Evolutionary conservation across 2,113 vertebrate species (phyloP), one percentile per base, ranked within the genome.

Genomic region (Saguinus midas): DNA sequence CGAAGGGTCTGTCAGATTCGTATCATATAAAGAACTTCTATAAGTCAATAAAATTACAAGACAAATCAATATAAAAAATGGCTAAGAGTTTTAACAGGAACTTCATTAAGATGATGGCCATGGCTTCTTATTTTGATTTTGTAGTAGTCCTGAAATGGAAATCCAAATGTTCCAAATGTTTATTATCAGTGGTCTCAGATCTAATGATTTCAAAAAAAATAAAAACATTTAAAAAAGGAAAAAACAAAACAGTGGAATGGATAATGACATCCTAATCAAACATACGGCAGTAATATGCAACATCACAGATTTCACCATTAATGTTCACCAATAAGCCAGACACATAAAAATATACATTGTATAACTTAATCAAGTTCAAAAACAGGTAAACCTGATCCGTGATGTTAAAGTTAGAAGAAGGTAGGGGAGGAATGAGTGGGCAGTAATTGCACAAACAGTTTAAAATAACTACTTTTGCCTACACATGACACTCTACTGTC

Each of bases 61-160:
- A 75, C 35, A 84, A 91, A n/a, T 84, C 68, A 90, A 55, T 70
- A 84, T 57, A 72, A 95, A 89, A 89, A 91, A 94, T 9, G 48
- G 80, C 32, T 58, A 73, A 92, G 78, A 73, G n/a, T 58, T 64
- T 87, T 87, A 93, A 83, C 3, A 96, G 82, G 61, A 1, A 95
- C 23, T 70, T 76, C 75, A 66, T 52, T 52, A 64, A 85, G 61
- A 92, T 79, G 45, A 91, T 40, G 7, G 17, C 35, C 32, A 90
- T 14, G 45, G 40, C 21, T 89, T 40, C 55, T 70, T 88, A 85
- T 73, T 84, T 80, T 97, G 17, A 85, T 73, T 87, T 80, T 97
- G 21, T 61, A 90, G 84, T 50, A 84, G 50, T 55, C 4, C 11
- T 40, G 17, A 91, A 95, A 64, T 66, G 50, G 21, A 93, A 91